Evolutionary conservation across 2,113 vertebrate species (phyloP), one percentile per base, ranked within the genome.

Genomic region (Sander vitreus): DNA sequence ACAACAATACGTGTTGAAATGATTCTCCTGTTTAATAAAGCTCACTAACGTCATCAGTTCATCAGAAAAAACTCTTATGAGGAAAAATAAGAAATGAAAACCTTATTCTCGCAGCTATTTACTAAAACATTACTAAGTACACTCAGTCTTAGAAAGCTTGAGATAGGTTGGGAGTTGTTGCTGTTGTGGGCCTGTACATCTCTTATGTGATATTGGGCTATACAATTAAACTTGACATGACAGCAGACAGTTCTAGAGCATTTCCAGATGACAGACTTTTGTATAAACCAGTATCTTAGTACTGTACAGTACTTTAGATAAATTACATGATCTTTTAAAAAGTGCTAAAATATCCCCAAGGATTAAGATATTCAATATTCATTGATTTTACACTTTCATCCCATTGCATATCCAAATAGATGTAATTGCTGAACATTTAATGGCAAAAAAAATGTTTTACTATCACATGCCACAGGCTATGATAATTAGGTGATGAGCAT

Each of bases 221-320:
- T 53, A 65, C 7, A 58, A 65, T 67, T 54, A 76, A 60, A 59
- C 23, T 60, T 70, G 76, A 71, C 53, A 60, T 50, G 70, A 70
- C 64, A 74, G 73, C 50, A 48, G 62, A 66, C 11, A 57, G 19
- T 51, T 63, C 2, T 10, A 64, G 21, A 47, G 78, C 30, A 43
- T 62, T 58, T 81, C 4, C 47, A 64, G 66, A 48, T 30, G 58
- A 47, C 72, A 23, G 47, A 63, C 55, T 36, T 72, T 47, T 77
- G 9, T n/a, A 82, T 63, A 57, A 57, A 60, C 6, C 63, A 51
- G 23, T 47, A 51, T 25, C 19, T 12, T 30, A 14, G n/a, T 43
- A 15, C 10, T 47, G 36, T 12, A 43, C 8, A 57, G 53, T 33
- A 43, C 51, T 81, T 48, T 14, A 72, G 36, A 60, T 48, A 51